A percentile compares a stretch with the other conserved stretches of the same genome.
Evolutionary conservation across 2,113 vertebrate species (phyloP).

Genomic region (Microcebus griseorufus): DNA sequence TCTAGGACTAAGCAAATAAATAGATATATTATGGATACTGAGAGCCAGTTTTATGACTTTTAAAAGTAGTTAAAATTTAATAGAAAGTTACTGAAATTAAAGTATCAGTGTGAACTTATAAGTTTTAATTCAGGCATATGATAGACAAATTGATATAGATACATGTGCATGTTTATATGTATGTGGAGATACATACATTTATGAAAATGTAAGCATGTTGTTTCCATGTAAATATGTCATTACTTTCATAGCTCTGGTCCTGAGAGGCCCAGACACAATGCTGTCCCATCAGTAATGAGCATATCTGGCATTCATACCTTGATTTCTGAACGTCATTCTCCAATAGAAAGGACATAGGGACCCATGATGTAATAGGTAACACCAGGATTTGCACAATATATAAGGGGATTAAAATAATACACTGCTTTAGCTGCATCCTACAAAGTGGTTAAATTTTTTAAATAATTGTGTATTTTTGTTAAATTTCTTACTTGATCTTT

Average conservation of each 20-base stretch:
- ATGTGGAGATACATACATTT: not conserved
- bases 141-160: not conserved
- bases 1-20: not conserved
- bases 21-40: not conserved
- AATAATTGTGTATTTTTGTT: not conserved
- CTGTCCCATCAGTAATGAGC: not conserved
- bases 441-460: not conserved
- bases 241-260: not conserved
- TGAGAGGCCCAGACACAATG: not conserved
- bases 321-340: not conserved
- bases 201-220: not conserved
- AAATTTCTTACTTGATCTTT: not conserved
- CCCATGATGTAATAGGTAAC: not conserved
- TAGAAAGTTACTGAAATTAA: not conserved
- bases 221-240: not conserved
- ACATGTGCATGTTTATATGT: not conserved
- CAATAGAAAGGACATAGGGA: not conserved
- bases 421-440: not conserved
- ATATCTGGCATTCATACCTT: not conserved
- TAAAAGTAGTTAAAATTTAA: not conserved
- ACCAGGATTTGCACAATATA: not conserved
- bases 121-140: not conserved
- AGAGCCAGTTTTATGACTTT: conserved; percentile 15
- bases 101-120: not conserved
- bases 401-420: not conserved